A percentile compares a stretch with the other conserved stretches of the same genome.
These are phyloP conservation scores for Callitettix versicolor DNA, from an alignment of 1,140 invertebrate genomes.

Conservation along the genomic window DNA sequence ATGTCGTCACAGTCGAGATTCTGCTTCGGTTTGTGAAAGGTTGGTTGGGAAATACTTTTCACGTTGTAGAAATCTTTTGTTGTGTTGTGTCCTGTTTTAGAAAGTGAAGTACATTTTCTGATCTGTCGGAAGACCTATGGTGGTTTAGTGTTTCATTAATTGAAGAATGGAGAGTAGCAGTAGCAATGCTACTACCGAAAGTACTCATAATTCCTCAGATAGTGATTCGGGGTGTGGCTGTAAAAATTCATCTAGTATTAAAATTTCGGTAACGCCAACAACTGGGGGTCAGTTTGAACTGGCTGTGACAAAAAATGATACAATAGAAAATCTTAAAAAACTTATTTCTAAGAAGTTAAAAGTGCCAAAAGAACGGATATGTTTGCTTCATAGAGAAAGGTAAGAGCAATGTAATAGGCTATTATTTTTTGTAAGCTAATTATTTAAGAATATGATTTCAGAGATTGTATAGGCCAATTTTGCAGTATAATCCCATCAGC, in stretches of 20 bases:
- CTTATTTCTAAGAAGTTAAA: slow-evolving; percentile 83
- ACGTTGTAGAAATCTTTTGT: slow-evolving; percentile 4
- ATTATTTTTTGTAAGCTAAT: no score
- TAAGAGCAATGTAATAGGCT: slow-evolving; percentile 38
- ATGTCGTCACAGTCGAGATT: no score
- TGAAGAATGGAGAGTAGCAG: slow-evolving; percentile 22
- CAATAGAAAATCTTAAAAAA: slow-evolving; percentile 80
- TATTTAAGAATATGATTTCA: no score
- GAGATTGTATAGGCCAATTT: no score
- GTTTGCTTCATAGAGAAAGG: slow-evolving; percentile 83
- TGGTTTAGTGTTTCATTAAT: slow-evolving; percentile 5
- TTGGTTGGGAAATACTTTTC: slow-evolving; percentile 1
- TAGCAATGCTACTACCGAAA: slow-evolving; percentile 19
- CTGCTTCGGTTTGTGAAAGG: no score
- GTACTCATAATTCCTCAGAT: slow-evolving; percentile 18
- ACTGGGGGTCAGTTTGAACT: slow-evolving; percentile 84
- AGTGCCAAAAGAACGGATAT: slow-evolving; percentile 84
- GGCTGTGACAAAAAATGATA: slow-evolving; percentile 62
- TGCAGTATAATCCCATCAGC: no score
- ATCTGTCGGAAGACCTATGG: slow-evolving; percentile 3
- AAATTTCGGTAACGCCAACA: slow-evolving; percentile 74
- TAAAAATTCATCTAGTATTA: slow-evolving; percentile 38
- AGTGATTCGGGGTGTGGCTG: slow-evolving; percentile 21
- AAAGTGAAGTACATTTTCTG: neutral
- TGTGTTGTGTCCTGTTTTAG: neutral